Percentiles rank a stretch among this genome's conserved stretches.
Conservation (phyloP, 1,140 invertebrate genomes). For the Teleopsis dalmanni region DNA sequence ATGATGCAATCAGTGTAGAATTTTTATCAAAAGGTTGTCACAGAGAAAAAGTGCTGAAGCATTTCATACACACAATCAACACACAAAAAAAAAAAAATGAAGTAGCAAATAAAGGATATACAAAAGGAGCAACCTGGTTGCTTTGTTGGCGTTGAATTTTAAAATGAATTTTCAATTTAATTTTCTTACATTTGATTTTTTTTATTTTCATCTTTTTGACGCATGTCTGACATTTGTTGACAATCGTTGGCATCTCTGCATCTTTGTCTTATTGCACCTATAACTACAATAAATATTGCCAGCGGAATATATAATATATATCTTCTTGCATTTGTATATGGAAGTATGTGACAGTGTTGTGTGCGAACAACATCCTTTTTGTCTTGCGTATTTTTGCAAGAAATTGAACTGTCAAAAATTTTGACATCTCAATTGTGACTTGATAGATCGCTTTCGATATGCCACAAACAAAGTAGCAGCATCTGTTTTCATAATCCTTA, state of each 20-base stretch:
- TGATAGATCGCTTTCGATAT: constrained; percentile 12
- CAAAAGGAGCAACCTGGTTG: constrained; percentile 10
- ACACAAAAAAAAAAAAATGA: background rate
- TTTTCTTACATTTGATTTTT: background rate
- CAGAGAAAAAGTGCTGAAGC: constrained; percentile 1
- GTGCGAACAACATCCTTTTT: background rate
- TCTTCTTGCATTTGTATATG: background rate
- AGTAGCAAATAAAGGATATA: too few relatives aligned
- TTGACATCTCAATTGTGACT: constrained; percentile 15
- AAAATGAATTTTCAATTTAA: constrained; percentile 10
- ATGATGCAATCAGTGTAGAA: background rate
- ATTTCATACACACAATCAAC: background rate
- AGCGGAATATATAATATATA: background rate
- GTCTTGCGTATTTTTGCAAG: constrained; percentile 4
- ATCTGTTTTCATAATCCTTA: too few relatives aligned
- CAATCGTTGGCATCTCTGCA: background rate
- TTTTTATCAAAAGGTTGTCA: constrained; percentile 8
- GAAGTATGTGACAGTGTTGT: background rate
- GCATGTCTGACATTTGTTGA: constrained; percentile 12
- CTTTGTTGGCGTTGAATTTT: constrained; percentile 2
- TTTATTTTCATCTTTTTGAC: constrained; percentile 7
- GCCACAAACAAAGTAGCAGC: too few relatives aligned
- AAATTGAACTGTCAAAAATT: constrained; percentile 18
- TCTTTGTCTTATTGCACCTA: constrained; percentile 7
- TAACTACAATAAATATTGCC: too few relatives aligned